Base-by-base conservation (phyloP, 1,140 invertebrate genomes). In the Rhagoletis pomonella region DNA sequence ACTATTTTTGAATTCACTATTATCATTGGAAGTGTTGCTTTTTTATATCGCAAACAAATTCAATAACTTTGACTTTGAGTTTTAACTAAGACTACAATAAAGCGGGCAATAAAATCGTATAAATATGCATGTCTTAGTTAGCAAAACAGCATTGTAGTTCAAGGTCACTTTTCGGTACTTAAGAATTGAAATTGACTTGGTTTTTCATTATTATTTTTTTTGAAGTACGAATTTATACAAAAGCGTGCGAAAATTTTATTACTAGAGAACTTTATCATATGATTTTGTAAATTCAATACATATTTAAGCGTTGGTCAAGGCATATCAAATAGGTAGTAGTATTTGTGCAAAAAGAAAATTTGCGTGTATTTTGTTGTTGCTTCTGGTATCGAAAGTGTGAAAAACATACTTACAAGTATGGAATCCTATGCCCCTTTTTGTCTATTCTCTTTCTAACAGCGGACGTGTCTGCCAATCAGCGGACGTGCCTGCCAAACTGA, bases 81-180 rank as follows among this genome's bases (percentile, higher is more conserved):
- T n/a, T n/a, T n/a, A n/a, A n/a, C n/a, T n/a, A n/a, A n/a, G n/a
- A 50, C 9, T 55, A 42, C 50, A 81, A 81, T 81, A 81, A 81
- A 55, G 50, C 73, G 50, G 5, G 19, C 50, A 81, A 81, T 81
- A 81, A 81, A 55, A 58, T 19, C 4, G 29, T 55, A 55, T 55
- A 55, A 55, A 81, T 19, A 81, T 81, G 50, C 67, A 81, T 62
- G 60, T 55, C 73, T 55, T n/a, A 81, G 10, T 50, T 55, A 58
- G 7, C 44, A 42, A 81, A 55, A 55, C 55, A 81, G 17, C 73
- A 81, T 81, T 81, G 73, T 81, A n/a, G 73, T 81, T 81, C 73
- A 81, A 19, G 73, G 73, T 81, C 73, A 81, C 5, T 29, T 19
- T 81, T 81, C 5, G 14, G 9, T 55, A 81, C 73, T 81, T 58